A percentile compares a stretch with the other conserved stretches of the same genome.
These are phyloP conservation scores for Fulica atra DNA, from an alignment of 2,113 vertebrate genomes.

Conservation along the genomic window DNA sequence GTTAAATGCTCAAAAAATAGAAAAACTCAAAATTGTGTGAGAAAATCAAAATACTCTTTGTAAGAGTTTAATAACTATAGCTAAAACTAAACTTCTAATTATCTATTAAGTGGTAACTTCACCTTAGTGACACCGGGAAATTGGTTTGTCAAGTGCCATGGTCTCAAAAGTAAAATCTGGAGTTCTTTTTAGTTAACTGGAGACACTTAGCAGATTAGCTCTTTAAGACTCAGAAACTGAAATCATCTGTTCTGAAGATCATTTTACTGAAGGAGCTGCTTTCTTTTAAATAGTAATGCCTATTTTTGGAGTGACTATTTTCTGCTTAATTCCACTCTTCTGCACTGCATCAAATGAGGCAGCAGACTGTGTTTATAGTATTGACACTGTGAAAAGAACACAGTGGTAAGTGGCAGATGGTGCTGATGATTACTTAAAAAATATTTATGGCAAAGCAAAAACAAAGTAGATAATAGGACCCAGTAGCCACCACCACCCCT, in stretches of 20 bases:
- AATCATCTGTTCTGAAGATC: neutral
- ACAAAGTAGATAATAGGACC: slow-evolving; percentile 14
- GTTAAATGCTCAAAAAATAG: neutral
- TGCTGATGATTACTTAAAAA: slow-evolving; percentile 41
- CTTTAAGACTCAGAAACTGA: neutral
- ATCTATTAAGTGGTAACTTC: neutral
- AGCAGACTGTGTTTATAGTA: slow-evolving; percentile 65
- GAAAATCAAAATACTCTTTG: neutral
- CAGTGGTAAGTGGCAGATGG: slow-evolving; percentile 54
- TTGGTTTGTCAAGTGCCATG: neutral
- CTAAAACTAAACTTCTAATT: neutral
- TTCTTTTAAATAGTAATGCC: neutral
- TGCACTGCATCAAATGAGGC: neutral
- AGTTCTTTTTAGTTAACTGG: neutral
- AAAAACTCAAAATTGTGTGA: neutral
- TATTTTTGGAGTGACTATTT: slow-evolving; percentile 43
- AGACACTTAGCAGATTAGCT: neutral
- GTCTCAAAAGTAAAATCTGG: neutral
- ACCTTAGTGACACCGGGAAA: neutral
- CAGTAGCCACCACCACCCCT: neutral
- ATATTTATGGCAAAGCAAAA: slow-evolving; percentile 63
- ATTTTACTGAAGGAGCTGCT: neutral
- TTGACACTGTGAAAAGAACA: slow-evolving; percentile 56
- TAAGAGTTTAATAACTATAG: neutral
- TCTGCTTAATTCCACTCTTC: slow-evolving; percentile 24